phyloP scores from a whole-genome alignment of 2,888 invertebrate species.

The Polymixis lichenea region DNA sequence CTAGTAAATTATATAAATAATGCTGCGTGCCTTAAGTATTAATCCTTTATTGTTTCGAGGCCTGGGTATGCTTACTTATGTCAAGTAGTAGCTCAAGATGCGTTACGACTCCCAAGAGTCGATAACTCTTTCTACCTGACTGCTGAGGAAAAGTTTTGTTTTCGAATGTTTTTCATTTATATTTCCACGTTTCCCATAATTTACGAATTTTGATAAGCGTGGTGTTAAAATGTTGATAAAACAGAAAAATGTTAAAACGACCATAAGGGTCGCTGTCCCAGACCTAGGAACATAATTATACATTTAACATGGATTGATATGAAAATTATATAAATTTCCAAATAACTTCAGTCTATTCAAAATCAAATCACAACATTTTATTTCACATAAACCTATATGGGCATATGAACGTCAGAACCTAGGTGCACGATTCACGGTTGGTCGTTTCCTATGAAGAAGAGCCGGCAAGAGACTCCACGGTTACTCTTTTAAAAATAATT shows the following conservation, averaged over 20 bases:
- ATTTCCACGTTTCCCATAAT: background rate
- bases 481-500: no score
- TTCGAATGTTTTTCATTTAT: background rate
- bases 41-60: slow-evolving; percentile 15
- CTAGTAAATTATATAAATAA: slow-evolving; percentile 7
- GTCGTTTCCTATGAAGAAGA: no score
- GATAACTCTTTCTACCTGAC: slow-evolving; percentile 22
- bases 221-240: background rate
- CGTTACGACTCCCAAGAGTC: slow-evolving; percentile 15
- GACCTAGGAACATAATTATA: background rate
- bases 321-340: background rate
- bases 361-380: no score
- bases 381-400: no score
- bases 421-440: no score
- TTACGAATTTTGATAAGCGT: background rate
- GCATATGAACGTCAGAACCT: no score
- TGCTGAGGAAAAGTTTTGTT: background rate
- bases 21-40: slow-evolving; percentile 2
- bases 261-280: background rate
- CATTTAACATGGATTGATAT: background rate
- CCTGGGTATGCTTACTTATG: slow-evolving; percentile 6
- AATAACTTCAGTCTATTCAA: background rate
- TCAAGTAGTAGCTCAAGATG: slow-evolving; percentile 5
- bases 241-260: no score
- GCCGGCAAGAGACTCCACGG: no score